Base-by-base conservation (phyloP, 2,888 invertebrate genomes). In the Ormyrus thymus region DNA sequence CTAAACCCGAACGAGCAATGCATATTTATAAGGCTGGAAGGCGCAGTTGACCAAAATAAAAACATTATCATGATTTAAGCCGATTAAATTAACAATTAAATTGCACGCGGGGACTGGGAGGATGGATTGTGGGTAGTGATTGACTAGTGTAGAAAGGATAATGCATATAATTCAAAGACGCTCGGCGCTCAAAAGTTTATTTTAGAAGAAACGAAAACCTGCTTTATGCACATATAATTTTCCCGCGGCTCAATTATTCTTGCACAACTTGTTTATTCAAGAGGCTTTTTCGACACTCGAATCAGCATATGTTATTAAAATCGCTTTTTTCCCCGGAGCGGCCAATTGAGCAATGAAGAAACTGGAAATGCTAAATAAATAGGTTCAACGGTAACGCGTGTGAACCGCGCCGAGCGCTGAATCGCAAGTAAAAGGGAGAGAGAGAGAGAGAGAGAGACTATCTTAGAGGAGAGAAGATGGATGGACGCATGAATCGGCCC, bases 321-420 rank as follows among this genome's bases (percentile, higher is more conserved):
- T 61, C n/a, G 0, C 9, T 13, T 76, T 58, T 66, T 66, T 53
- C 6, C 29, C 29, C 51, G 43, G 10, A 51, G 59, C 66, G 61
- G 15, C 61, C 65, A 65, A 64, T 77, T 64, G 65, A 64, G 65
- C 72, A 73, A 66, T 15, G 48, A 71, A 66, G 72, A 73, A 78
- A 66, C 78, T 78, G 78, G 68, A 68, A 78, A 78, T 73, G 73
- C 69, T 69, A 69, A 73, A 58, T 78, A 78, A 78, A 78, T 73
- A 73, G 72, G 46, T 10, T 68, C 65, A 77, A 51, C 46, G 48
- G 71, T 59, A 66, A 65, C 10, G 65, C 65, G 58, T 59, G 59
- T 70, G 70, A 59, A 59, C 70, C 29, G 43, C 43, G 51, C 13
- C 43, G 64, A 65, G 64, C 51, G 43, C 45, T 64, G 50, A 56